phyloP scores from a whole-genome alignment of 1,140 invertebrate genomes.

The Plectrocnemia conspersa region DNA sequence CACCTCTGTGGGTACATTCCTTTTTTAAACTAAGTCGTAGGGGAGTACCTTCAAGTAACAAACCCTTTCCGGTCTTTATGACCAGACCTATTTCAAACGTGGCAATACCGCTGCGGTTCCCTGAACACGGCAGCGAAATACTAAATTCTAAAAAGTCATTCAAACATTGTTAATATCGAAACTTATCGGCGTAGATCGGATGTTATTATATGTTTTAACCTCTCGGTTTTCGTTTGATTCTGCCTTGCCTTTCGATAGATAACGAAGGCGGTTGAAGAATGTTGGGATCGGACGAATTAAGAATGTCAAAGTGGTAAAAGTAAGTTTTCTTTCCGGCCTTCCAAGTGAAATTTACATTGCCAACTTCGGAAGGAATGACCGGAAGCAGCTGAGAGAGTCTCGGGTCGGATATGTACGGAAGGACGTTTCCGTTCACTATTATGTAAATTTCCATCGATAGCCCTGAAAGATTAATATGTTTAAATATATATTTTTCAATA shows the following conservation, averaged over 20 bases:
- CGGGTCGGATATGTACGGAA: slow-evolving; percentile 80
- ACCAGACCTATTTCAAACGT: slow-evolving; percentile 83
- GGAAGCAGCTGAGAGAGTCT: slow-evolving; percentile 85
- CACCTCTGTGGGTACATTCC: slow-evolving; percentile 89
- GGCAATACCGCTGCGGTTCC: slow-evolving; percentile 82
- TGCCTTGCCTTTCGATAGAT: slow-evolving; percentile 77
- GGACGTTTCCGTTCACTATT: slow-evolving; percentile 77
- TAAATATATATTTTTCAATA: not conserved
- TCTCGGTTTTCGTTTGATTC: slow-evolving; percentile 79
- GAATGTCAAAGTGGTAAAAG: slow-evolving; percentile 79
- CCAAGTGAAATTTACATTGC: slow-evolving; percentile 90
- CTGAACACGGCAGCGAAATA: slow-evolving; percentile 83
- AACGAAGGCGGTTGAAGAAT: slow-evolving; percentile 80
- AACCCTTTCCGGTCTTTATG: slow-evolving; percentile 72
- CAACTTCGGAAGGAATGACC: slow-evolving; percentile 84
- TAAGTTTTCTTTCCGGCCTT: slow-evolving; percentile 80
- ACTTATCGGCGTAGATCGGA: too few species aligned
- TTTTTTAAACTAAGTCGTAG: slow-evolving; percentile 85
- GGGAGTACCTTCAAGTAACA: slow-evolving; percentile 81
- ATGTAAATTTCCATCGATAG: slow-evolving; percentile 84
- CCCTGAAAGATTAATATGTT: slow-evolving; percentile 50
- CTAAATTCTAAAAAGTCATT: slow-evolving; percentile 87
- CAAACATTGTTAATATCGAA: too few species aligned
- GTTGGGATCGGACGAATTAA: slow-evolving; percentile 77
- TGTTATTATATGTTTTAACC: slow-evolving; percentile 50